A percentile compares a stretch with the other conserved stretches of the same genome.
Conservation (phyloP, 2,888 invertebrate genomes). For the Chloroclysta siterata region DNA sequence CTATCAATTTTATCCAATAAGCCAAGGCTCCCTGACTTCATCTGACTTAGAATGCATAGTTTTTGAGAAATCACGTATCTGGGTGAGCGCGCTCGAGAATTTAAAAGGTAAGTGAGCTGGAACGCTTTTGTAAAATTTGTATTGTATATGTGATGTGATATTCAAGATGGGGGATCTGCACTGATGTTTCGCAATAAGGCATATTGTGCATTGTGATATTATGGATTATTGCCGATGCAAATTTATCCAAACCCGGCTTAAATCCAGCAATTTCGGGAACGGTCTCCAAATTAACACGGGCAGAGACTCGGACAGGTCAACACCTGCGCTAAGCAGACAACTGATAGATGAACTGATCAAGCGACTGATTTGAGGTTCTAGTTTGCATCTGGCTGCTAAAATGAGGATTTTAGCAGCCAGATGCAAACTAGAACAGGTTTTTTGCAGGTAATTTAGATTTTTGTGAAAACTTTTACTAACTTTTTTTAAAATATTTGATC, state of each 20-base stretch:
- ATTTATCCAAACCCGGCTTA: background rate
- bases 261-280: background rate
- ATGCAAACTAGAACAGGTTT: background rate
- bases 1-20: constrained; percentile 1
- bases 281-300: background rate
- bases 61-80: background rate
- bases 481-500: too few species aligned
- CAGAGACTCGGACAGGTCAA: background rate
- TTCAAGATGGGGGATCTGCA: too few species aligned
- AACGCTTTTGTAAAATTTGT: too few species aligned
- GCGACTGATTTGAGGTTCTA: too few species aligned
- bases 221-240: background rate
- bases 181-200: too few species aligned
- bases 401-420: background rate
- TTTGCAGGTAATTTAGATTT: too few species aligned
- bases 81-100: background rate
- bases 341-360: background rate
- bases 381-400: too few species aligned
- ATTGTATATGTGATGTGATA: too few species aligned
- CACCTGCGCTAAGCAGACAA: background rate
- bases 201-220: background rate
- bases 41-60: background rate
- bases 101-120: too few species aligned
- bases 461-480: too few species aligned
- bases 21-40: background rate